Evolutionary conservation across 2,888 invertebrate species (phyloP).

Genomic region (Anthrax anthrax): DNA sequence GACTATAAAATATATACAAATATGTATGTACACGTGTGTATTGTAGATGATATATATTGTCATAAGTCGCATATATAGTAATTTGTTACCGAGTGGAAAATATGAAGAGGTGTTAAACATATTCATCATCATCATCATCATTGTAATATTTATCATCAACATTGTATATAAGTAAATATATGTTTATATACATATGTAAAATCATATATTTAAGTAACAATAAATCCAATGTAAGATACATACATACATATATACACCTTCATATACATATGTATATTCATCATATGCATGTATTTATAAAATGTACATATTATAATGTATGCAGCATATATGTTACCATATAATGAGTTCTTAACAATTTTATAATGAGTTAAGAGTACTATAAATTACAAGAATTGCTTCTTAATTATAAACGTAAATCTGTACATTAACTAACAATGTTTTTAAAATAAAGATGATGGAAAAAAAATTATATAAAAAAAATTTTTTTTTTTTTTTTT

Average conservation of each 20-base stretch:
- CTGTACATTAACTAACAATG: constrained; percentile 6
- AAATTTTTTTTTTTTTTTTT: background rate
- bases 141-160: background rate
- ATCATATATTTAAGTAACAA: too few species aligned
- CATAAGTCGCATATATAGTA: too few species aligned
- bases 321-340: too few species aligned
- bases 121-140: background rate
- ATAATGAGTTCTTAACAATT: background rate
- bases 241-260: background rate
- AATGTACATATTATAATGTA: too few species aligned
- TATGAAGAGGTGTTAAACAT: background rate
- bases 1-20: background rate
- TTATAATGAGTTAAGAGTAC: background rate
- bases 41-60: background rate
- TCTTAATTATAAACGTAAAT: constrained; percentile 6
- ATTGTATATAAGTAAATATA: too few species aligned
- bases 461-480: background rate
- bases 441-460: background rate
- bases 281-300: too few species aligned
- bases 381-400: constrained; percentile 8
- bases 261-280: background rate
- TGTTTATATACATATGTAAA: too few species aligned
- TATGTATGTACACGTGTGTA: background rate
- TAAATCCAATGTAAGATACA: background rate
- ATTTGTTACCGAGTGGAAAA: background rate